phyloP scores from a whole-genome alignment of 2,113 vertebrate species.

The Melierax canorus region DNA sequence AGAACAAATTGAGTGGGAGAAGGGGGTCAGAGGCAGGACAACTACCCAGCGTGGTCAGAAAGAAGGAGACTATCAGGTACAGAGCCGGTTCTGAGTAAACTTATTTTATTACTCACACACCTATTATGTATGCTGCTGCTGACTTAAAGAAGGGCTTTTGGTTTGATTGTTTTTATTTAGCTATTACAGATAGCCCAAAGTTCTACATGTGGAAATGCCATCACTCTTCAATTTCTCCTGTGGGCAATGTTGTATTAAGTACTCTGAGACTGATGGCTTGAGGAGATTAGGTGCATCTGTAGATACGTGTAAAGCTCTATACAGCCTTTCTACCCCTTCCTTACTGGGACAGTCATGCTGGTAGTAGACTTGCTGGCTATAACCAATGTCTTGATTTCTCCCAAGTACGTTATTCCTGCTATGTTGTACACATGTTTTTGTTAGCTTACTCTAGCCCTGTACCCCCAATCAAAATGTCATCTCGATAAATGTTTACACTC shows the following conservation, averaged over 20 bases:
- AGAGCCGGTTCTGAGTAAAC: background rate
- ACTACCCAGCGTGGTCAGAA: fast-evolving
- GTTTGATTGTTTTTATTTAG: background rate
- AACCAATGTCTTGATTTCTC: background rate
- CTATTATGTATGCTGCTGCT: background rate
- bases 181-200: background rate
- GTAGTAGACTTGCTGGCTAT: background rate
- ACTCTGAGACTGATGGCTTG: background rate
- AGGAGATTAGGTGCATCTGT: background rate
- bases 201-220: background rate
- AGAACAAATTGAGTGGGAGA: background rate
- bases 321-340: background rate
- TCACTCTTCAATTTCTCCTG: background rate
- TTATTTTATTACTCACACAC: background rate
- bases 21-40: background rate
- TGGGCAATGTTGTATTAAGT: background rate
- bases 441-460: background rate
- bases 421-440: background rate
- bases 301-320: background rate
- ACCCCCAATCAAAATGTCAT: background rate
- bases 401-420: background rate
- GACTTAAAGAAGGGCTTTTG: background rate
- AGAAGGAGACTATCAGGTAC: background rate
- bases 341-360: background rate
- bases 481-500: background rate